A percentile compares a stretch with the other conserved stretches of the same genome.
These are phyloP conservation scores for Lasius platythorax DNA, from an alignment of 2,888 invertebrate genomes.

Conservation along the genomic window DNA sequence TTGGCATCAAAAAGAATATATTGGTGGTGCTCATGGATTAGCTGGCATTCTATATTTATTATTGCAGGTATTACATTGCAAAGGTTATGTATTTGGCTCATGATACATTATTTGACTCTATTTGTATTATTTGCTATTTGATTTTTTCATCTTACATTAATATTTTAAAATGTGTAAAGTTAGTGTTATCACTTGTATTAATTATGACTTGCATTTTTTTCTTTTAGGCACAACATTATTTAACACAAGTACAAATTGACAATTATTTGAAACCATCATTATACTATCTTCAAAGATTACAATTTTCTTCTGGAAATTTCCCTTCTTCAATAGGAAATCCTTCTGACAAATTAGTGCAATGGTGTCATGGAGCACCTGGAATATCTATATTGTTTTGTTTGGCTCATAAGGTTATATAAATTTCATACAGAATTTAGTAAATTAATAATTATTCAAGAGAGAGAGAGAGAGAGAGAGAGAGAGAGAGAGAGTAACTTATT, in stretches of 20 bases:
- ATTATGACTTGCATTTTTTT: neutral
- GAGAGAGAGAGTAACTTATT: conserved; percentile 18
- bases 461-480: too few relatives aligned
- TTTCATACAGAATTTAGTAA: conserved; percentile 21
- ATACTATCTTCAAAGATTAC: conserved; percentile 88
- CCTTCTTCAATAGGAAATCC: conserved; percentile 92
- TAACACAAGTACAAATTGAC: conserved; percentile 88
- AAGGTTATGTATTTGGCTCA: conserved; percentile 5
- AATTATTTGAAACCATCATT: conserved; percentile 89
- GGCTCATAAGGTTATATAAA: conserved; percentile 89
- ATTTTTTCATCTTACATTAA: conserved; percentile 1
- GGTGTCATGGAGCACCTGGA: conserved; percentile 98
- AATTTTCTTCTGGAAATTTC: conserved; percentile 90
- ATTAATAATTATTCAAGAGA: neutral
- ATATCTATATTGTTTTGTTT: conserved; percentile 91
- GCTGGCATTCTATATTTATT: conserved; percentile 94
- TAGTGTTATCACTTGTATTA: neutral
- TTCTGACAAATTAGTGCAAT: conserved; percentile 93
- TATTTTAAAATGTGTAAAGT: neutral
- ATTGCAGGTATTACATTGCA: conserved; percentile 88
- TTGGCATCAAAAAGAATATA: conserved; percentile 95
- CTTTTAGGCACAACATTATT: conserved; percentile 87
- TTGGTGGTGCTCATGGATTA: conserved; percentile 96
- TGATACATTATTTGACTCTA: neutral
- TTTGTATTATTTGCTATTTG: neutral